phyloP scores from a whole-genome alignment of 2,888 invertebrate genomes.

The Tanypteryx hageni region DNA sequence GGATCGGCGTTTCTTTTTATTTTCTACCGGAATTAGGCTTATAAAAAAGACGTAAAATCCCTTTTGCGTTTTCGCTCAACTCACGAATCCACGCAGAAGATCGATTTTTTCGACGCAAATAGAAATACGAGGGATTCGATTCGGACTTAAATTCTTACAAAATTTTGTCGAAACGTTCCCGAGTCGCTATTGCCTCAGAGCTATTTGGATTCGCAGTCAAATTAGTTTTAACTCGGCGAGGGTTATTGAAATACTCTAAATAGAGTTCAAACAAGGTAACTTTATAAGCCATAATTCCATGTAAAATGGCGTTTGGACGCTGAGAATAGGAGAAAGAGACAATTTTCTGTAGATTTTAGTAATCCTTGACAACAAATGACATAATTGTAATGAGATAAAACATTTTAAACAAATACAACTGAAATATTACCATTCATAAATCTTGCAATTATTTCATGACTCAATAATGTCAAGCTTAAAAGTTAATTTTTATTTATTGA shows the following conservation, averaged over 20 bases:
- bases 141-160: not conserved
- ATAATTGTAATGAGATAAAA: too few relatives aligned
- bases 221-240: slow-evolving; percentile 36
- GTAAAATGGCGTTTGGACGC: not conserved
- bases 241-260: not conserved
- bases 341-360: too few relatives aligned
- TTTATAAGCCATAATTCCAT: not conserved
- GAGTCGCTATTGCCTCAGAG: not conserved
- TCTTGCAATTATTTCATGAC: too few relatives aligned
- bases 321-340: not conserved
- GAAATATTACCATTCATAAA: too few relatives aligned
- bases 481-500: too few relatives aligned
- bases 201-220: slow-evolving; percentile 37
- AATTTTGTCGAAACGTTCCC: not conserved
- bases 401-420: too few relatives aligned
- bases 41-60: not conserved
- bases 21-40: not conserved
- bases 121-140: not conserved
- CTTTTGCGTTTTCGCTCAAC: not conserved
- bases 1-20: not conserved
- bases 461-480: too few relatives aligned
- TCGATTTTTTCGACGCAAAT: slow-evolving; percentile 27
- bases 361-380: too few relatives aligned
- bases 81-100: not conserved
- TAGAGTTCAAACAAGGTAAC: not conserved